These are phyloP conservation scores for Podarcis raffonei DNA, from an alignment of 2,113 vertebrate species.

Conservation along the genomic window DNA sequence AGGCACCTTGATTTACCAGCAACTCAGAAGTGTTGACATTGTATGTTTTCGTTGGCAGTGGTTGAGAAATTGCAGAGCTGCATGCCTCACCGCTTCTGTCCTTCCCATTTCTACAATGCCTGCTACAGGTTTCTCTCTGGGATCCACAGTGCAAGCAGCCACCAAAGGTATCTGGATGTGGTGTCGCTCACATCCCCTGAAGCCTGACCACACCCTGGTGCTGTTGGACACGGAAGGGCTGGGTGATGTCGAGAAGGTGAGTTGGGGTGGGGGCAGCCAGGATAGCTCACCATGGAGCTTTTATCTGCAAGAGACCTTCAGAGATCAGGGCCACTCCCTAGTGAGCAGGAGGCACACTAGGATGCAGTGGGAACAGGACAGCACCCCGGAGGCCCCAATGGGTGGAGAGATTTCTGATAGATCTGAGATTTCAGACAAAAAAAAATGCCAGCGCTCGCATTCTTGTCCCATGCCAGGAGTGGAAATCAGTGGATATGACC, in stretches of 20 bases:
- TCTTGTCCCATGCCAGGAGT: too few species aligned
- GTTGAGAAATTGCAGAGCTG: neutral
- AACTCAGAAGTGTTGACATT: neutral
- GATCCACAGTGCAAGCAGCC: conserved; percentile 50
- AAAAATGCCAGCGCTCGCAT: too few species aligned
- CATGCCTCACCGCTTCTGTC: fast-evolving
- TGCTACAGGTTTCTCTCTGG: conserved; percentile 61
- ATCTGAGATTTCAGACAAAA: too few species aligned
- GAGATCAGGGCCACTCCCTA: neutral
- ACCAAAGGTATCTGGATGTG: conserved; percentile 77
- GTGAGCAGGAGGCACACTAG: neutral
- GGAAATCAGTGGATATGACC: too few species aligned
- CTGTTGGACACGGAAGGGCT: conserved; percentile 72
- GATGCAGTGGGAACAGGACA: too few species aligned
- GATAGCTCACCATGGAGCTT: neutral
- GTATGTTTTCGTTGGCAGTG: neutral
- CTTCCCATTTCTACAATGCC: neutral
- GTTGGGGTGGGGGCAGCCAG: neutral
- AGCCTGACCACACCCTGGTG: conserved; percentile 51
- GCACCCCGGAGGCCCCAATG: too few species aligned
- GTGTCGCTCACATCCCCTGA: conserved; percentile 62
- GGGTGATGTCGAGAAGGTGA: conserved; percentile 69
- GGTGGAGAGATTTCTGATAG: too few species aligned
- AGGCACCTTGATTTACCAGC: too few species aligned
- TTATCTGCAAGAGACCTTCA: too few species aligned